phyloP scores from a whole-genome alignment of 2,113 vertebrate genomes.

The Tympanuchus pallidicinctus region DNA sequence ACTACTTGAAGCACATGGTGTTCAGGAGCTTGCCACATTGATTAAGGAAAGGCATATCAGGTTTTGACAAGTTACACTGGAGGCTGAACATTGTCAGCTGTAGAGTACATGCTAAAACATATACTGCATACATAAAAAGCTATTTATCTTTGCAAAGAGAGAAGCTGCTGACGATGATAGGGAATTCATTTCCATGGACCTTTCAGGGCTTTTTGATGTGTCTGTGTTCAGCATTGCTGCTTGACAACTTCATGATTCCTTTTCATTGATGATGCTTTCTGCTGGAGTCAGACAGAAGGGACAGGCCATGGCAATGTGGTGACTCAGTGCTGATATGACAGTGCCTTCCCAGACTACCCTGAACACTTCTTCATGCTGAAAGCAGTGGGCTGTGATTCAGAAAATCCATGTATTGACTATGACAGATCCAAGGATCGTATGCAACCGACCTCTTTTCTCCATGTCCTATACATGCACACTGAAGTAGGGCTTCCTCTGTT shows the following conservation, averaged over 20 bases:
- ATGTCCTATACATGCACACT: neutral
- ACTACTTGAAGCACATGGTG: constrained; percentile 10
- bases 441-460: neutral
- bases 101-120: neutral
- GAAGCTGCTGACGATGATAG: neutral
- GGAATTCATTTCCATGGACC: constrained; percentile 3
- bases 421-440: neutral
- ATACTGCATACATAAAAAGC: constrained; percentile 9
- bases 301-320: neutral
- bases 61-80: constrained; percentile 45
- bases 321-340: neutral
- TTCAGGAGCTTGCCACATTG: constrained; percentile 42
- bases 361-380: neutral
- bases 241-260: neutral
- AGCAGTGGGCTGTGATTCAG: neutral
- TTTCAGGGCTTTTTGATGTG: neutral
- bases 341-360: neutral
- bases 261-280: neutral
- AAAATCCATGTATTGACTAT: constrained; percentile 2
- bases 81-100: constrained; percentile 37
- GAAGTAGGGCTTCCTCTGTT: neutral
- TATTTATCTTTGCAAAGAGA: constrained; percentile 11
- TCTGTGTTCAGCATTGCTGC: fast-evolving
- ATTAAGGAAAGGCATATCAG: constrained; percentile 52
- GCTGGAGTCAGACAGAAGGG: neutral